phyloP scores from a whole-genome alignment of 2,888 invertebrate genomes.

The Anoplius nigerrimus region DNA sequence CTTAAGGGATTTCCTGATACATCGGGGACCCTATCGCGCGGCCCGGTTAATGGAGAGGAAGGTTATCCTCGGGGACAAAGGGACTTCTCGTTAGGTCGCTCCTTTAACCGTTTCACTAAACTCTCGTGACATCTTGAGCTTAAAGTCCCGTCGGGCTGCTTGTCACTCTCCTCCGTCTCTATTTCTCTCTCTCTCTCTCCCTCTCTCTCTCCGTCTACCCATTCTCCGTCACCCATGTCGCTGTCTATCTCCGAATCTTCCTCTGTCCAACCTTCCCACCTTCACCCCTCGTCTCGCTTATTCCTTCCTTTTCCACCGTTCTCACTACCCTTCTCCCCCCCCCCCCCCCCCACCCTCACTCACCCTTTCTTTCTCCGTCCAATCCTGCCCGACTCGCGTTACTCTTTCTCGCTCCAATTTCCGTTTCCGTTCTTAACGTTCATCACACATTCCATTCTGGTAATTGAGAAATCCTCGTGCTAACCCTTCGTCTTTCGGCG shows the following conservation, averaged over 20 bases:
- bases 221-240: no score
- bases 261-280: background rate
- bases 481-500: slow-evolving; percentile 22
- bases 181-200: background rate
- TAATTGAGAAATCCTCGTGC: slow-evolving; percentile 56
- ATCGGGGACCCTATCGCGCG: slow-evolving; percentile 34
- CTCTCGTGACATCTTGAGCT: slow-evolving; percentile 57
- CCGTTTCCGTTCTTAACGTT: no score
- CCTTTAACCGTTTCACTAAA: slow-evolving; percentile 59
- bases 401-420: no score
- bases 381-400: background rate
- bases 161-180: slow-evolving; percentile 47
- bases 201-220: no score
- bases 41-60: slow-evolving; percentile 49
- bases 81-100: slow-evolving; percentile 52
- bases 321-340: no score
- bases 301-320: background rate
- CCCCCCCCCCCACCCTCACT: no score
- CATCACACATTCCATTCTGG: slow-evolving; percentile 51
- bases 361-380: no score
- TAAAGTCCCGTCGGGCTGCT: slow-evolving; percentile 57
- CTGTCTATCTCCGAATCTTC: background rate
- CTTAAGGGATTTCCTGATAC: slow-evolving; percentile 43
- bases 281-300: no score
- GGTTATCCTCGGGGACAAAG: slow-evolving; percentile 54